phyloP scores from a whole-genome alignment of 2,113 vertebrate species.

The Cinclus cinclus region DNA sequence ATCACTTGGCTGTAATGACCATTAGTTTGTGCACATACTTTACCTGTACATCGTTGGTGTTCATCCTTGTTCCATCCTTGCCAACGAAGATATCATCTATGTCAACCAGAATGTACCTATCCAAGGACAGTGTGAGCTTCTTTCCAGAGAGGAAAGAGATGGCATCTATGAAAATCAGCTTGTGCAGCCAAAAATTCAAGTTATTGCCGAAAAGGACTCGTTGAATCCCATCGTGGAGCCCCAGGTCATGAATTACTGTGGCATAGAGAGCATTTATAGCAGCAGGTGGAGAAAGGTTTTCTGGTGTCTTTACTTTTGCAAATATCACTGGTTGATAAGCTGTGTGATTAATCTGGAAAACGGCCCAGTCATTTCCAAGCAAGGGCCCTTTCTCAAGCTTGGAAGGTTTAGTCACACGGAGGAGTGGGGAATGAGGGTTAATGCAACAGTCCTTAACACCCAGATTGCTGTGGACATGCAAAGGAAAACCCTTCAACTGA shows the following conservation, averaged over 20 bases:
- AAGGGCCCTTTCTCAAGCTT: conserved; percentile 74
- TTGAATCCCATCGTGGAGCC: conserved; percentile 79
- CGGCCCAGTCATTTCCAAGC: conserved; percentile 78
- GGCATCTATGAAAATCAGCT: conserved; percentile 82
- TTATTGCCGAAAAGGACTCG: conserved; percentile 79
- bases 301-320: conserved; percentile 76
- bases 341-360: conserved; percentile 79
- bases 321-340: conserved; percentile 79
- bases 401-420: conserved; percentile 77
- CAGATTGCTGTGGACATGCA: conserved; percentile 73
- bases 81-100: conserved; percentile 86
- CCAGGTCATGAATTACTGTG: conserved; percentile 78
- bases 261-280: conserved; percentile 70
- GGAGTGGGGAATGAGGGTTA: conserved; percentile 78
- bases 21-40: not conserved
- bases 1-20: not conserved
- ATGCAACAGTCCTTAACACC: conserved; percentile 77
- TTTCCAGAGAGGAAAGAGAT: conserved; percentile 78
- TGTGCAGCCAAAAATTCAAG: conserved; percentile 83
- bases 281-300: conserved; percentile 67
- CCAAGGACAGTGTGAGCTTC: conserved; percentile 75
- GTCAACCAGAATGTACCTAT: conserved; percentile 82
- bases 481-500: conserved; percentile 74
- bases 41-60: conserved; percentile 81
- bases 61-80: conserved; percentile 83